phyloP scores from a whole-genome alignment of 2,797 vertebrate genomes.

The Onychomys leucogaster region DNA sequence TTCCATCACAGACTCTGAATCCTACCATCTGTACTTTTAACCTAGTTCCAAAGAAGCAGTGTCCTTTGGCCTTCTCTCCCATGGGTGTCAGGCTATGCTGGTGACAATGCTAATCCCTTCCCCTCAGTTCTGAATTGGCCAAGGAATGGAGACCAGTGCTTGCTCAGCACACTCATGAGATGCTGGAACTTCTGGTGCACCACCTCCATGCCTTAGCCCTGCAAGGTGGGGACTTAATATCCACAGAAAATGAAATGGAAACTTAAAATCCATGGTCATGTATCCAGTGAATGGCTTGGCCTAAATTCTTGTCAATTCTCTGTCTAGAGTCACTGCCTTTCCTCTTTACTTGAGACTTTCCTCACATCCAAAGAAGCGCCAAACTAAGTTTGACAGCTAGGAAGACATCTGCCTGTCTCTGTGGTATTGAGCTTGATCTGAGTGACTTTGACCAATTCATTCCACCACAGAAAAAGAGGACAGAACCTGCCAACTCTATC shows the following conservation, averaged over 20 bases:
- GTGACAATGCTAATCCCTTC: not conserved
- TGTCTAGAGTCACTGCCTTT: not conserved
- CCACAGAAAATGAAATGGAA: not conserved
- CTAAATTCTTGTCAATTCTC: not conserved
- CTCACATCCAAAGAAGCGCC: not conserved
- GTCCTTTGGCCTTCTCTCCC: not conserved
- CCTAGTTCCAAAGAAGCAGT: not conserved
- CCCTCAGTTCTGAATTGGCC: not conserved
- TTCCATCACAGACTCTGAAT: slow-evolving; percentile 63
- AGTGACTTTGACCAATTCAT: not conserved
- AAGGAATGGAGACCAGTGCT: not conserved
- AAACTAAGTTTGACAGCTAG: not conserved
- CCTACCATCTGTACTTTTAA: slow-evolving; percentile 26
- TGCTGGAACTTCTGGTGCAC: not conserved
- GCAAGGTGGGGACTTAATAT: not conserved
- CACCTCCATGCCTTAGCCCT: not conserved
- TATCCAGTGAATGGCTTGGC: not conserved
- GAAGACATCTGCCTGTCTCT: not conserved
- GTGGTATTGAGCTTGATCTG: not conserved
- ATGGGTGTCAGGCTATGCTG: not conserved
- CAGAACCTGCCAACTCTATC: not conserved
- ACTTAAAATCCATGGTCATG: not conserved
- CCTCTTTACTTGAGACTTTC: not conserved
- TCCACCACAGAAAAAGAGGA: not conserved
- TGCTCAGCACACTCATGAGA: not conserved